Evolutionary conservation across 2,113 vertebrate genomes (phyloP), one percentile per base, ranked within the genome.

Genomic region (Ptilorrhoa leucosticta): DNA sequence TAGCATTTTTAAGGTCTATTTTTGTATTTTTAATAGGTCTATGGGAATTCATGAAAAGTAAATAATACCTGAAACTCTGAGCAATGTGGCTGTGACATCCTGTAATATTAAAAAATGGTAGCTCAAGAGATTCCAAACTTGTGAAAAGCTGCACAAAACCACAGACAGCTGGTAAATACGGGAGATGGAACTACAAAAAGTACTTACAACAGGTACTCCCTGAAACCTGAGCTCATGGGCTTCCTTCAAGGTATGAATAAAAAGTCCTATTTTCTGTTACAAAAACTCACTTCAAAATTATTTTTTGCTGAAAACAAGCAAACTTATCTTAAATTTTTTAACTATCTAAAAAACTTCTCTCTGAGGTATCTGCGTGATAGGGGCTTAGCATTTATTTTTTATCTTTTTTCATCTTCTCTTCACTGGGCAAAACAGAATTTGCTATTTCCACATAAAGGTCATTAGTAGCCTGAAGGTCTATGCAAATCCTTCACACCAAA

Each of bases 381-480:
- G 27, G 81, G 23, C 15, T 89, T 83, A 82, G 63, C 8, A 13
- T 65, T 70, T 58, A 14, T 47, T 82, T 82, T 69, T 76, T 21
- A 35, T 85, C 51, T 61, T 78, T 89, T 86, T 20, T 72, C 27
- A 21, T 82, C 71, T 95, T 96, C 30, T 84, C 75, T 96, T 96
- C 50, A n/a, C 53, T 83, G 73, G 85, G 54, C 57, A 96, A 97
- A 97, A 75, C 44, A 93, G 33, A 66, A 87, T 81, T 91, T 96
- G 18, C 42, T 91, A 12, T 94, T 97, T 72, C 44, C 98, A 98
- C 91, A 94, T 97, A 98, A 99, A 98, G 97, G 97, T 98, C 98
- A 98, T 96, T 97, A 97, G 97, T 98, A 98, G 97, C 97, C 98
- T 97, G 96, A 97, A 98, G 98, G 98, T 97, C 95, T 97, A 97